Evolutionary conservation across 2,888 invertebrate species (phyloP), one percentile per base, ranked within the genome.

Genomic region (Volucella inanis): DNA sequence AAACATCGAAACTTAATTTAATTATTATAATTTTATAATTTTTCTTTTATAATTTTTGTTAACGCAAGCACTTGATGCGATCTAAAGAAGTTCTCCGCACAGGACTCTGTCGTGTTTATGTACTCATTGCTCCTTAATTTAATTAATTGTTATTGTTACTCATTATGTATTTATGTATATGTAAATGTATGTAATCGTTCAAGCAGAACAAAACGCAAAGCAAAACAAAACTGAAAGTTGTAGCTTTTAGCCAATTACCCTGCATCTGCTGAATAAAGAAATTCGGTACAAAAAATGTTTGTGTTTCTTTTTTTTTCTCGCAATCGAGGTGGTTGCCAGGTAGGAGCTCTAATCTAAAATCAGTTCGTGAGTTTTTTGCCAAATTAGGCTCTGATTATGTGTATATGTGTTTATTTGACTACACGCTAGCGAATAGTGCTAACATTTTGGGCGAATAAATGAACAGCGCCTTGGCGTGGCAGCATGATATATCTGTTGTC

Each of bases 181-280:
- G 68, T 85, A 62, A 77, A 85, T 81, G 85, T 85, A 81, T 76
- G 75, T 76, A 85, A 65, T 81, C 85, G 81, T 68, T 72, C 45
- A 65, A 57, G 57, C 50, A 59, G 65, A 76, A 70, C 77, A 74
- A 67, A 72, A 67, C 31, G 6, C 61, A 68, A 75, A 70, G 77
- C 70, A 82, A 82, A 82, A 49, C 77, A 85, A 77, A 75, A 76
- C 80, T 62, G 38, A 62, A 70, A 62, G 49, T 71, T 61, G 80
- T 65, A 81, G 67, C 76, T 49, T 62, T 57, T 89, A 89, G 90
- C 88, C 88, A 90, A 88, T 89, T 89, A 89, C 82, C 87, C 84
- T 90, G 88, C 92, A 92, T 90, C 88, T 90, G 90, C 92, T 91
- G 91, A 91, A 92, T 91, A 91, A 92, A 91, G 88, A 89, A 68